These are phyloP conservation scores for Pristionchus arcanus DNA, from an alignment of 2,888 invertebrate genomes.

Conservation along the genomic window DNA sequence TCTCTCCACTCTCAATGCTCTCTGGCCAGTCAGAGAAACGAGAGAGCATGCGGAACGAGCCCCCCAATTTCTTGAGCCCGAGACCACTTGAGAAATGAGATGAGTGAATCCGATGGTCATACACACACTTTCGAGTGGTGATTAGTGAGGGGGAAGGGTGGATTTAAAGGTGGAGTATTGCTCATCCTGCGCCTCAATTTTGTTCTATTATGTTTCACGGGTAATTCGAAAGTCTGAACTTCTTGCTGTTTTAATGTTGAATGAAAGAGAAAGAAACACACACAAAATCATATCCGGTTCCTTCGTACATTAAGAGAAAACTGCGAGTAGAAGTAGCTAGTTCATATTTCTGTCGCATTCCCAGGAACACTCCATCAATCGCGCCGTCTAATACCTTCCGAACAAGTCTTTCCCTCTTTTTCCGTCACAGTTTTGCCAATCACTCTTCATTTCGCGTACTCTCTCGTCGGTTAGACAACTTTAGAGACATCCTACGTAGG, in stretches of 20 bases:
- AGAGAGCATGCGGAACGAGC: not conserved
- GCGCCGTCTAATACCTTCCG: constrained; percentile 21
- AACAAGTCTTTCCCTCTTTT: not conserved
- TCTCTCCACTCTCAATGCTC: not conserved
- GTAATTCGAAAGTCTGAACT: no score
- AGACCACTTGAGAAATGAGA: constrained; percentile 37
- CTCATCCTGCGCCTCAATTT: not conserved
- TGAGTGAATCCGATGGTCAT: constrained; percentile 16
- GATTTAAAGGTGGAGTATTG: not conserved
- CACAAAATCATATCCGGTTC: not conserved
- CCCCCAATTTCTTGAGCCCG: not conserved
- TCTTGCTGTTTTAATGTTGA: not conserved
- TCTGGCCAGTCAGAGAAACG: not conserved
- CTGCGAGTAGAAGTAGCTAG: not conserved
- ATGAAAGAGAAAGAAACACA: no score
- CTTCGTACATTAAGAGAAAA: not conserved
- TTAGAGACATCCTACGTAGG: not conserved
- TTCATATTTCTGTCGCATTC: constrained; percentile 8
- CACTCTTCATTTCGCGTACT: not conserved
- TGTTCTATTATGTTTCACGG: not conserved
- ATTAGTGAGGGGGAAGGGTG: not conserved
- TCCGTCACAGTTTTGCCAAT: not conserved
- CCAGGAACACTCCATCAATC: constrained; percentile 21
- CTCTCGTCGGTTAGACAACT: not conserved
- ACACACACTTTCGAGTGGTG: constrained; percentile 39